Percentiles rank a stretch among this genome's conserved stretches.
These are phyloP conservation scores for Meloidogyne floridensis DNA, from an alignment of 1,140 invertebrate species.

Conservation along the genomic window DNA sequence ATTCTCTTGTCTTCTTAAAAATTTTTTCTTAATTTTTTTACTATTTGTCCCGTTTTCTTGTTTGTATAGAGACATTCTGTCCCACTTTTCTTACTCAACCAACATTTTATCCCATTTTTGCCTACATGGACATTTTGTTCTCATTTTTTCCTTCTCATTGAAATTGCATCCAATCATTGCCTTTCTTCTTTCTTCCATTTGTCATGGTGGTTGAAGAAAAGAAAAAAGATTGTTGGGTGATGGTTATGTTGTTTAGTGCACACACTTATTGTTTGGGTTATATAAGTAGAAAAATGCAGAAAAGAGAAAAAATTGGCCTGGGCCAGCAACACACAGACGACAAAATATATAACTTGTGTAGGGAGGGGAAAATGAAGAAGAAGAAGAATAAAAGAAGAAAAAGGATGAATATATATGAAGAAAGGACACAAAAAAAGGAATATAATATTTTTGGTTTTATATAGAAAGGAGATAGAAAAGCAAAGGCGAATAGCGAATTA, in stretches of 20 bases:
- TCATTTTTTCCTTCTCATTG: background rate
- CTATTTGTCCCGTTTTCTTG: too few species aligned
- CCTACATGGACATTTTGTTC: background rate
- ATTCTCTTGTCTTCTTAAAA: too few species aligned
- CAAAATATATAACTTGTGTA: background rate
- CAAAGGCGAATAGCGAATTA: background rate
- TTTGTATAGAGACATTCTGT: too few species aligned
- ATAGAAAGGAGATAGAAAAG: background rate
- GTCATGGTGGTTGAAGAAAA: background rate
- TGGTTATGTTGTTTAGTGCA: background rate
- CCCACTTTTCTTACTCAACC: too few species aligned
- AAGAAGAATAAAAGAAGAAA: background rate
- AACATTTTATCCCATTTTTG: background rate
- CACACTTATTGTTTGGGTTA: background rate
- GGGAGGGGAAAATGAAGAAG: background rate
- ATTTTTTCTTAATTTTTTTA: too few species aligned
- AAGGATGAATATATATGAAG: conserved; percentile 2
- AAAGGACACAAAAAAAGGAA: conserved; percentile 9
- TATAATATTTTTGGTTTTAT: background rate
- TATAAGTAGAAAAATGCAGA: background rate
- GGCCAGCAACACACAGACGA: background rate
- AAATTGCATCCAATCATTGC: background rate
- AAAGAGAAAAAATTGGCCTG: conserved; percentile 16
- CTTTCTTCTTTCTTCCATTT: background rate
- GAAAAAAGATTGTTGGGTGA: background rate